These are phyloP conservation scores for Leucophenga maculata DNA, from an alignment of 2,888 invertebrate species.

Conservation along the genomic window DNA sequence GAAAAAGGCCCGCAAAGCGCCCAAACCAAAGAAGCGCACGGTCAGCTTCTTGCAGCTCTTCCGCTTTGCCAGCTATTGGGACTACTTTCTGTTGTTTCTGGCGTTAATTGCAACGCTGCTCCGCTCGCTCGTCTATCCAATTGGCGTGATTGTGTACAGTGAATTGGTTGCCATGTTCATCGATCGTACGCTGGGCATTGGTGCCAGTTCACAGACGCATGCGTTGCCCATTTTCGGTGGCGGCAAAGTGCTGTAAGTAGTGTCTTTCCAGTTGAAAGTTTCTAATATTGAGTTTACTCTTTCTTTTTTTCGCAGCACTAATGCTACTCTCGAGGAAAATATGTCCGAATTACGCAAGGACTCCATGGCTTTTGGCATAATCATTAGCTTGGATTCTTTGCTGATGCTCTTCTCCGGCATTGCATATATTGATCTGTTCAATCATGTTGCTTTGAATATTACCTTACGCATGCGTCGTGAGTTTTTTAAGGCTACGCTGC, in stretches of 20 bases:
- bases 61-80: slow-evolving; percentile 76
- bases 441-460: slow-evolving; percentile 77
- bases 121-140: slow-evolving; percentile 77
- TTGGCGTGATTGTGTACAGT: slow-evolving; percentile 80
- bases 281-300: neutral
- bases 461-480: slow-evolving; percentile 75
- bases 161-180: slow-evolving; percentile 80
- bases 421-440: slow-evolving; percentile 78
- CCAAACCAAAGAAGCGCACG: slow-evolving; percentile 32
- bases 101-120: slow-evolving; percentile 75
- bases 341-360: slow-evolving; percentile 76
- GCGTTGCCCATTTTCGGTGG: slow-evolving; percentile 77
- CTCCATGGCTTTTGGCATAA: slow-evolving; percentile 77
- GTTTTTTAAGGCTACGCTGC: slow-evolving; percentile 77
- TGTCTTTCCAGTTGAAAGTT: too few relatives aligned
- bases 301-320: slow-evolving; percentile 66
- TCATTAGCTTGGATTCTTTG: slow-evolving; percentile 74
- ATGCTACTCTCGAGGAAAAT: slow-evolving; percentile 75
- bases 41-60: slow-evolving; percentile 69
- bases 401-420: slow-evolving; percentile 77
- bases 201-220: slow-evolving; percentile 75
- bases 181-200: slow-evolving; percentile 75
- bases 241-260: slow-evolving; percentile 74
- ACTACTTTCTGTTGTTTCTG: slow-evolving; percentile 73
- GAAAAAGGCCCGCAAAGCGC: slow-evolving; percentile 29